Conservation (phyloP, 2,113 vertebrate species). For the Deroptyus accipitrinus region DNA sequence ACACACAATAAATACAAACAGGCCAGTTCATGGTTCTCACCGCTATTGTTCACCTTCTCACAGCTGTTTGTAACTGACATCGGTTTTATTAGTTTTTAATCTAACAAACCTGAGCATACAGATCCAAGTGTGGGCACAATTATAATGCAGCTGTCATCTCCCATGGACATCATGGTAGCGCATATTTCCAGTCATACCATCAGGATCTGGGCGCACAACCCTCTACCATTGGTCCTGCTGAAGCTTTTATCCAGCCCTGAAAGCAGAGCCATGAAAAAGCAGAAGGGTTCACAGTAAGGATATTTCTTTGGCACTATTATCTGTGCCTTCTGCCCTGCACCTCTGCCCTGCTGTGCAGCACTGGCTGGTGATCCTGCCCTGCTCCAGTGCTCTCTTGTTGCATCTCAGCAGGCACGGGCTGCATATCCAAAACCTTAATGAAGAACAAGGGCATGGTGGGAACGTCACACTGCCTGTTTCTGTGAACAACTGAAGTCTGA, state of each 20-base stretch:
- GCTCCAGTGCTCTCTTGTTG: background rate
- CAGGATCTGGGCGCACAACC: background rate
- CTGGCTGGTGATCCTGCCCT: background rate
- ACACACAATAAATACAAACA: background rate
- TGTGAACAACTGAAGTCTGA: background rate
- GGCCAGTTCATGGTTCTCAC: background rate
- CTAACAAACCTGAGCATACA: background rate
- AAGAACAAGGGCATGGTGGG: background rate
- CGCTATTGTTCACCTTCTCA: background rate
- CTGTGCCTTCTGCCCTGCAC: background rate
- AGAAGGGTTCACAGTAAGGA: background rate
- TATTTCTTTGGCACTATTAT: background rate
- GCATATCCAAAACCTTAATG: background rate
- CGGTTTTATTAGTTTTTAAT: background rate
- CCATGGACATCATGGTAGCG: background rate
- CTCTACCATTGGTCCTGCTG: rapidly evolving
- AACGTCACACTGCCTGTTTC: background rate
- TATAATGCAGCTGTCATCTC: background rate
- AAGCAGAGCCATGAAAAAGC: background rate
- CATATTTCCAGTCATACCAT: background rate
- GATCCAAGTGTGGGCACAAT: background rate
- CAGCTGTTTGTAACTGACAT: background rate
- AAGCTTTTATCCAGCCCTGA: background rate
- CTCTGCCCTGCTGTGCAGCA: background rate
- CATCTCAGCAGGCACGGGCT: background rate